A percentile compares a stretch with the other conserved stretches of the same genome.
Evolutionary conservation across 1,140 invertebrate species (phyloP).

Genomic region (Sipha flava): DNA sequence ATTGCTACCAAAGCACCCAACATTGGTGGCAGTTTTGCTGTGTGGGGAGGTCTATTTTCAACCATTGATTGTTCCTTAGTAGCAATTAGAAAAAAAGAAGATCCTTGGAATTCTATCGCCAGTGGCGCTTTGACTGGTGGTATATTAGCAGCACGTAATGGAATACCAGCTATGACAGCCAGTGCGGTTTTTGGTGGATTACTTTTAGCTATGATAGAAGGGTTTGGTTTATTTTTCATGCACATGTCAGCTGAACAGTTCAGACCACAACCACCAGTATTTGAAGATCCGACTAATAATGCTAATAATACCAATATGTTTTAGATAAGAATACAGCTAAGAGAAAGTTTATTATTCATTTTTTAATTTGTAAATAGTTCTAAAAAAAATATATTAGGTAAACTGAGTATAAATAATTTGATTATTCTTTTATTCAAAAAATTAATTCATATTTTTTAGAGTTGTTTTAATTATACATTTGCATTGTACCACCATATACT

Average conservation of each 20-base stretch:
- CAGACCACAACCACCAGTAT: conserved; percentile 59
- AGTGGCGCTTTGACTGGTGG: conserved; percentile 93
- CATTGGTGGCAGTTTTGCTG: conserved; percentile 86
- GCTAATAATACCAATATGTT: too few species aligned
- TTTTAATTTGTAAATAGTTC: too few species aligned
- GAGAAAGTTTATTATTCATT: too few species aligned
- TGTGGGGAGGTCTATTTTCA: conserved; percentile 94
- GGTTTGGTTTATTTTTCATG: conserved; percentile 82
- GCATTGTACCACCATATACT: too few species aligned
- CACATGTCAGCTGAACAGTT: conserved; percentile 83
- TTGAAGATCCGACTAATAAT: conserved; percentile 56
- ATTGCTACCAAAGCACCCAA: conserved; percentile 62
- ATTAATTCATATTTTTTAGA: too few species aligned
- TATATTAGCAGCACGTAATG: conserved; percentile 88
- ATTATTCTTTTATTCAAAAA: too few species aligned
- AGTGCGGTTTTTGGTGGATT: conserved; percentile 92
- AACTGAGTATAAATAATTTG: too few species aligned
- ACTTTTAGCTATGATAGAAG: conserved; percentile 91
- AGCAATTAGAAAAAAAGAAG: conserved; percentile 82
- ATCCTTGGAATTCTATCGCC: conserved; percentile 96
- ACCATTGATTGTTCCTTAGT: conserved; percentile 94
- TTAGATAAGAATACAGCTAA: too few species aligned
- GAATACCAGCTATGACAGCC: conserved; percentile 85
- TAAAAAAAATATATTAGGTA: too few species aligned
- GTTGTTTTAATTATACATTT: too few species aligned